Percentiles rank a stretch among this genome's conserved stretches.
phyloP scores from a whole-genome alignment of 1,140 invertebrate species.

The Panulirus ornatus region DNA sequence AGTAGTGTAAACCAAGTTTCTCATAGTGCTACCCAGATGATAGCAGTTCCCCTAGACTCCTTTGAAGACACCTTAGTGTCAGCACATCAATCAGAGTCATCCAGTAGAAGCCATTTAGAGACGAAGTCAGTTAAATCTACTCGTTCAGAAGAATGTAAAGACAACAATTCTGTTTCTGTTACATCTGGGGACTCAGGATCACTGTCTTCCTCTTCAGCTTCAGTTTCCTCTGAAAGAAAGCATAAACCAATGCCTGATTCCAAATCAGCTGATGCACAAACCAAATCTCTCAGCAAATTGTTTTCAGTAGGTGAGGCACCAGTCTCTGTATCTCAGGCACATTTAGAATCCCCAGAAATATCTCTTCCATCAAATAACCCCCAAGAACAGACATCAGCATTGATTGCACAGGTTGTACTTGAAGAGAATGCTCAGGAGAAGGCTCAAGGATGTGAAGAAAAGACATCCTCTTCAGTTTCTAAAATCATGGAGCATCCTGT shows the following conservation, averaged over 20 bases:
- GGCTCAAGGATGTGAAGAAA: not conserved
- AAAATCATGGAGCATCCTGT: not conserved
- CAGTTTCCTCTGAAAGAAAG: not conserved
- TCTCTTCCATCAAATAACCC: not conserved
- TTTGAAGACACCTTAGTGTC: not conserved
- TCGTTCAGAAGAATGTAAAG: not conserved
- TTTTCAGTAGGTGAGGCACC: not conserved
- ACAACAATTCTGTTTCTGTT: not conserved
- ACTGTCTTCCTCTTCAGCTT: not conserved
- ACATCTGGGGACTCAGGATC: not conserved
- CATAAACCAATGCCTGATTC: not conserved
- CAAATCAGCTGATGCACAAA: not conserved
- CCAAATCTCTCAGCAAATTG: not conserved
- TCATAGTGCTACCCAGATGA: not conserved
- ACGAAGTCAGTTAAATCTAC: not conserved
- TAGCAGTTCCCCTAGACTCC: not conserved
- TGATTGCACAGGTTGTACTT: not conserved
- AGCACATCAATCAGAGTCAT: not conserved
- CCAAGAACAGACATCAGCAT: conserved; percentile 11
- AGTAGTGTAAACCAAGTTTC: not conserved
- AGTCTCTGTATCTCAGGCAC: not conserved
- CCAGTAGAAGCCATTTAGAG: not conserved
- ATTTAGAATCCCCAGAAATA: not conserved
- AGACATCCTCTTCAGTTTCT: not conserved
- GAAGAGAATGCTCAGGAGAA: not conserved